Evolutionary conservation across 2,113 vertebrate genomes (phyloP).

Genomic region (Brachyhypopomus occidentalis): DNA sequence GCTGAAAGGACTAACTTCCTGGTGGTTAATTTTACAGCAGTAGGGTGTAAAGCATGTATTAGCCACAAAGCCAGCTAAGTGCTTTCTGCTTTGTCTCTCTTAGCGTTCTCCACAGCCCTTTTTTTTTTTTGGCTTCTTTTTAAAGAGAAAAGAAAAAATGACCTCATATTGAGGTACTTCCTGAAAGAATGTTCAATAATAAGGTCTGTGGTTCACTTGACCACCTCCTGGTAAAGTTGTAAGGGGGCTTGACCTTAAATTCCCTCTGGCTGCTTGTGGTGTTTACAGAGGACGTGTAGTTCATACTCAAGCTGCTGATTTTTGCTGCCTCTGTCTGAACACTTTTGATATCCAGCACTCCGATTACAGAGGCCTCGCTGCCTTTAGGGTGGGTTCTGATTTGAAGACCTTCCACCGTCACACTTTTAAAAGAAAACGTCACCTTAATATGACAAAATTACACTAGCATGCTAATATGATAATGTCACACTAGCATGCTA

Average conservation of each 20-base stretch:
- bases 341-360: not conserved
- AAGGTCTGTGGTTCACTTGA: not conserved
- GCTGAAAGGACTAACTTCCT: conserved; percentile 10
- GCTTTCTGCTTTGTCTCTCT: not conserved
- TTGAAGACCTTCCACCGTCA: not conserved
- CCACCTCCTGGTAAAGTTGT: not conserved
- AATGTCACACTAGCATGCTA: too few relatives aligned
- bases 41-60: not conserved
- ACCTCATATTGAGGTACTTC: not conserved
- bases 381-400: not conserved
- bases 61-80: not conserved
- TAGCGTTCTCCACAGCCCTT: too few relatives aligned
- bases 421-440: too few relatives aligned
- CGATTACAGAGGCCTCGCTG: not conserved
- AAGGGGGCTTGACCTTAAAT: not conserved
- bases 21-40: conserved; percentile 11
- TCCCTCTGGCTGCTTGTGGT: not conserved
- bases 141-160: not conserved
- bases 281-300: not conserved
- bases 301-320: not conserved
- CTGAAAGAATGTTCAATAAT: not conserved
- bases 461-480: too few relatives aligned
- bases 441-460: too few relatives aligned
- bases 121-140: not conserved
- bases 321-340: too few relatives aligned